Conservation (phyloP, 2,888 invertebrate genomes). For the Aleiodes testaceus region DNA sequence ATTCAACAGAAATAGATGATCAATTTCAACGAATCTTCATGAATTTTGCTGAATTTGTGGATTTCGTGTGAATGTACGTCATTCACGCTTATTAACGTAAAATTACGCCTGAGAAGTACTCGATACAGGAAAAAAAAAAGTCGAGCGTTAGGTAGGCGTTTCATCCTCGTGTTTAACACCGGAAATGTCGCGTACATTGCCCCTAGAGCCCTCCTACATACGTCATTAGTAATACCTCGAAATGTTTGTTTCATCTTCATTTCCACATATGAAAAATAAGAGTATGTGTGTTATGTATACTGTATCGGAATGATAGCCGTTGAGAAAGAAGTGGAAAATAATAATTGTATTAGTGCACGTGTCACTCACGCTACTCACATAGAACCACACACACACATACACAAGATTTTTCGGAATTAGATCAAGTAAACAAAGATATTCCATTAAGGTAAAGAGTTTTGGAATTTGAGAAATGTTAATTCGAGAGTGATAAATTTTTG, state of each 20-base stretch:
- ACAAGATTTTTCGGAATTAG: conserved; percentile 10
- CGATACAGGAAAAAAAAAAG: conserved; percentile 4
- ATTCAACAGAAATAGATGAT: too few relatives aligned
- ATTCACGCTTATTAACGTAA: conserved; percentile 7
- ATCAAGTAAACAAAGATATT: conserved; percentile 7
- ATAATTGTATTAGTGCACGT: conserved; percentile 29
- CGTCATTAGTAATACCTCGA: conserved; percentile 37
- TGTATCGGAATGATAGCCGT: background rate
- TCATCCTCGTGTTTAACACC: conserved; percentile 34
- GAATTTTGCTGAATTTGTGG: too few relatives aligned
- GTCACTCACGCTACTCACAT: background rate
- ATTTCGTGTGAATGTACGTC: background rate
- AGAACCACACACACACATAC: background rate
- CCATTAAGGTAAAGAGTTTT: background rate
- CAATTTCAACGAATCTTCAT: too few relatives aligned
- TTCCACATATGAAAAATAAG: conserved; percentile 21
- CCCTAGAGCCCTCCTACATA: conserved; percentile 36
- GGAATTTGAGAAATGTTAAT: background rate
- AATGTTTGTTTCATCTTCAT: conserved; percentile 29
- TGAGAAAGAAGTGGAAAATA: background rate
- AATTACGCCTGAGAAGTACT: conserved; percentile 9
- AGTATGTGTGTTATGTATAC: background rate
- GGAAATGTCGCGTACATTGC: conserved; percentile 39
- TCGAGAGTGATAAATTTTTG: too few relatives aligned
- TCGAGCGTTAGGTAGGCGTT: conserved; percentile 14